Evolutionary conservation across 2,888 invertebrate species (phyloP), one percentile per base, ranked within the genome.

Genomic region (Oligia strigilis): DNA sequence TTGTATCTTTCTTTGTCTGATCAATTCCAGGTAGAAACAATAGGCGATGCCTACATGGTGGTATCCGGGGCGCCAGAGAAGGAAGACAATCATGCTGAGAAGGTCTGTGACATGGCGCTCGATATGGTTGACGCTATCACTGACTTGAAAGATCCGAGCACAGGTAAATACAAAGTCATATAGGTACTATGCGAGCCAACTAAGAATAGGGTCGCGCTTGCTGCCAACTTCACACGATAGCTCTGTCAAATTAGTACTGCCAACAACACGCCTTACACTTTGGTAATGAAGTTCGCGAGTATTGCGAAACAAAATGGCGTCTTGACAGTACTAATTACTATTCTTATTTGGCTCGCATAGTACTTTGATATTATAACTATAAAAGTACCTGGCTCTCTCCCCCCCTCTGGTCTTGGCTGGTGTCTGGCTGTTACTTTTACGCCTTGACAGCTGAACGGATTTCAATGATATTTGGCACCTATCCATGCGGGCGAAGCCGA

Each of bases 31-130:
- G 99, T 99, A 64, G 99, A 99, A 96, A 99, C 99, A 0, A 99
- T 99, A 88, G 99, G 99, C 0, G 99, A 99, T 93, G 99, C 99
- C 0, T 99, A 99, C 94, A 99, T 99, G 99, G 99, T 99, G 0
- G 99, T 99, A 0, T 98, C 99, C 0, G 99, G 99, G 0, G 99
- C 99, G 0, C 99, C 99, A 0, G 98, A 98, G 89, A 98, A 98
- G 90, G 99, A 99, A 92, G 97, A 97, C 75, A 98, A 99, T 92
- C 99, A 99, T 93, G 99, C 99, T 0, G 98, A 99, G 93, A 98
- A 98, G 91, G 98, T 99, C 11, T 99, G 99, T 93, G 98, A 99
- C 93, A 99, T 99, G 99, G 99, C 99, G 0, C 96, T 99, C 52
- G 99, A 99, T 92, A 99, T 99, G 99, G 98, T 99, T 1, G 98